phyloP scores from a whole-genome alignment of 2,888 invertebrate genomes.

The Lydus trimaculatus region DNA sequence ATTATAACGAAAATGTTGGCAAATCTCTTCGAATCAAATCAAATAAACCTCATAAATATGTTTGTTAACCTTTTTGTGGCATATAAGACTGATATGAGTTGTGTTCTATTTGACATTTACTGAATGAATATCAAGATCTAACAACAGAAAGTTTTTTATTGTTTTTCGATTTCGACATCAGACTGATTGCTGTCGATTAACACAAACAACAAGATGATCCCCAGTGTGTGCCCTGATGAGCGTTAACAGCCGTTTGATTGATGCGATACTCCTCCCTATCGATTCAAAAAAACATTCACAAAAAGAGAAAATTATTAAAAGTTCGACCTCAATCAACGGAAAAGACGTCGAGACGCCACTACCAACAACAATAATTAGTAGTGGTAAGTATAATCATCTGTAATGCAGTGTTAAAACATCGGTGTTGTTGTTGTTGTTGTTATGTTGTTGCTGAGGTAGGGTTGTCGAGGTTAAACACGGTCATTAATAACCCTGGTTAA shows the following conservation, averaged over 20 bases:
- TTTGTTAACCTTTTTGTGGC: not conserved
- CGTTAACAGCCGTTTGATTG: slow-evolving; percentile 59
- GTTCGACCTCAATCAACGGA: not conserved
- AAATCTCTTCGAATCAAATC: not conserved
- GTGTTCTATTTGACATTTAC: not conserved
- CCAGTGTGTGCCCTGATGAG: slow-evolving; percentile 48
- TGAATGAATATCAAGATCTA: slow-evolving; percentile 16
- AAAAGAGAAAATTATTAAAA: not conserved
- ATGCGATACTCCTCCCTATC: slow-evolving; percentile 47
- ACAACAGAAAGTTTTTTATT: slow-evolving; percentile 31
- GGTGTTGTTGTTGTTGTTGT: slow-evolving; percentile 54
- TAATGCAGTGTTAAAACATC: slow-evolving; percentile 62
- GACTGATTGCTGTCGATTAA: slow-evolving; percentile 54
- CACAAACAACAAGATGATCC: slow-evolving; percentile 40
- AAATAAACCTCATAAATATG: not conserved
- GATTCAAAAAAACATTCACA: not conserved
- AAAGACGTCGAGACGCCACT: slow-evolving; percentile 15
- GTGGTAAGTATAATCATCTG: slow-evolving; percentile 53
- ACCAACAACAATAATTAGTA: slow-evolving; percentile 18
- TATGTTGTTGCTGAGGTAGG: slow-evolving; percentile 52
- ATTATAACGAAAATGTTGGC: no score
- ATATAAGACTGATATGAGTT: not conserved
- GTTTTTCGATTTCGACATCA: slow-evolving; percentile 33
- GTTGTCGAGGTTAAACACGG: slow-evolving; percentile 68
- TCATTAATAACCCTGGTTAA: slow-evolving; percentile 70